phyloP scores from a whole-genome alignment of 2,797 vertebrate species.

The Rhinophrynus dorsalis region DNA sequence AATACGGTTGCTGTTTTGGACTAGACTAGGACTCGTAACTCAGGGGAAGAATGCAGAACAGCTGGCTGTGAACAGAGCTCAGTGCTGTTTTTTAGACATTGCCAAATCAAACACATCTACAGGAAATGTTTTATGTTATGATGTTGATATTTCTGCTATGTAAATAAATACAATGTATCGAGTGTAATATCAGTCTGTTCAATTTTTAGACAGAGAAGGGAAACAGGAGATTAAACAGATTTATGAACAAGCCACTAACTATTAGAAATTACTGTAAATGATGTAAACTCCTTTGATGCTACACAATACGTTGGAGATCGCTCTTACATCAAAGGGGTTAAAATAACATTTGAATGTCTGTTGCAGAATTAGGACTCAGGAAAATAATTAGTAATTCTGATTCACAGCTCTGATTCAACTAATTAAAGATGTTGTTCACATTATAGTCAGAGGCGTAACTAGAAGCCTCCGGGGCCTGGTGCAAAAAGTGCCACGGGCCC shows the following conservation, averaged over 20 bases:
- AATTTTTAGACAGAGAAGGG: background rate
- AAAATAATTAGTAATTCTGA: background rate
- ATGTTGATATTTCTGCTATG: background rate
- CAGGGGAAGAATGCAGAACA: background rate
- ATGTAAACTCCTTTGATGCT: too few relatives aligned
- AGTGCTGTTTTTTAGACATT: background rate
- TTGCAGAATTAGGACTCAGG: background rate
- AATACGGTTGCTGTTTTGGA: background rate
- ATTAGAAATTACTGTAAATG: too few relatives aligned
- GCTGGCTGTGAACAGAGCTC: background rate
- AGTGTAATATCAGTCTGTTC: too few relatives aligned
- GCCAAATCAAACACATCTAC: background rate
- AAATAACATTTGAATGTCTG: conserved; percentile 4
- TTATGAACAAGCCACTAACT: too few relatives aligned
- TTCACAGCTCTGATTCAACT: background rate
- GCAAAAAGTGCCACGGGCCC: too few relatives aligned
- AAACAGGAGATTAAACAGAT: too few relatives aligned
- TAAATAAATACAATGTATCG: background rate
- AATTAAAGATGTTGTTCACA: background rate
- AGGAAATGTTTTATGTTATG: background rate
- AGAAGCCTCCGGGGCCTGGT: too few relatives aligned
- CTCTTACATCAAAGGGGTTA: too few relatives aligned
- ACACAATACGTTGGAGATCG: too few relatives aligned
- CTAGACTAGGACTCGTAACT: too few relatives aligned
- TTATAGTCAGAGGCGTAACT: too few relatives aligned